Evolutionary conservation across 2,113 vertebrate species (phyloP), one percentile per base, ranked within the genome.

Genomic region (Melanotaenia duboulayi): DNA sequence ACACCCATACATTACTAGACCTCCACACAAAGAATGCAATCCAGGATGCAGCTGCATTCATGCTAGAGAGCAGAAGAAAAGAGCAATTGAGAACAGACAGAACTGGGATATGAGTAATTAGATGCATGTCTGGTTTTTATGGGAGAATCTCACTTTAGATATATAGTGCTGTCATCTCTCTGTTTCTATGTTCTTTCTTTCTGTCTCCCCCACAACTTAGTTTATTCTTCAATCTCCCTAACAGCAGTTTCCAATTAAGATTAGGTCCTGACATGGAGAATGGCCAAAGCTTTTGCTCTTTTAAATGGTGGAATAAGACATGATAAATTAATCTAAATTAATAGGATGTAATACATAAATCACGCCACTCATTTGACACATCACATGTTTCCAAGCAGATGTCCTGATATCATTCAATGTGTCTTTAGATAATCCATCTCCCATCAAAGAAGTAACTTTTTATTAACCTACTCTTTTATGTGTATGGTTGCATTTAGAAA

Each of bases 231-330:
- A 66, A 16, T 79, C 28, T 82, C 50, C 46, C 64, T 61, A 65
- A n/a, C 82, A 89, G 76, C 80, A 32, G 85, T 79, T 91, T 88
- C 71, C 76, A 83, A 88, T 90, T 87, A 91, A 84, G 73, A 84
- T 83, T 61, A 71, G 50, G 16, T 51, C 77, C 52, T 51, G 69
- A 52, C 71, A 75, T 75, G 70, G 80, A 83, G 60, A 61, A 52
- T 11, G 4, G 56, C 71, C 84, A 82, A 80, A 69, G 51, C 39
- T 49, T 74, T 76, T 54, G 19, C 48, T 42, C 20, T 68, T 42
- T 28, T 48, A 24, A 24, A 4, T 35, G 39, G 46, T 1, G n/a
- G 56, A 82, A 74, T 76, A 20, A 76, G 55, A 69, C 75, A 35
- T 71, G 75, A 87, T 82, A 80, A 83, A 87, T 82, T 58, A 25